phyloP scores from a whole-genome alignment of 2,797 vertebrate species.

The Ptychobarbus kaznakovi region DNA sequence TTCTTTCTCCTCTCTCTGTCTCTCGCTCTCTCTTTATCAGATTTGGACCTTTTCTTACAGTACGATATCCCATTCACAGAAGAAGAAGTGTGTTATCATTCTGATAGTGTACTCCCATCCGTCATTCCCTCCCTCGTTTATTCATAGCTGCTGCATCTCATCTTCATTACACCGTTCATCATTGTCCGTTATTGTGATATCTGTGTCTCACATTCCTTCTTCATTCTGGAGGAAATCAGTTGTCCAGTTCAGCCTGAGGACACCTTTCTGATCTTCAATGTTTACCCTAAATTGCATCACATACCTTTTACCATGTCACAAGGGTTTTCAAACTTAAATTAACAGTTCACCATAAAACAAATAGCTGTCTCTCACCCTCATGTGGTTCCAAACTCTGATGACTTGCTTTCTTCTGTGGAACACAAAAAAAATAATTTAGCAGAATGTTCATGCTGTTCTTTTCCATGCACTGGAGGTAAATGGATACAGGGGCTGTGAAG shows the following conservation, averaged over 20 bases:
- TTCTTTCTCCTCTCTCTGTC: slow-evolving; percentile 48
- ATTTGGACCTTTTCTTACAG: slow-evolving; percentile 38
- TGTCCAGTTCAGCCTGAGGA: background rate
- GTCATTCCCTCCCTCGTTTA: slow-evolving; percentile 43
- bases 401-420: background rate
- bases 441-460: background rate
- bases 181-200: background rate
- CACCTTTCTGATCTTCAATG: background rate
- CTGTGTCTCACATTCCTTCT: background rate
- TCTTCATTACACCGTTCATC: slow-evolving; percentile 14
- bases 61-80: slow-evolving; percentile 35
- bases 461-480: background rate
- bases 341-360: background rate
- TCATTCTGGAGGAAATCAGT: background rate
- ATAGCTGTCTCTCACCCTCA: background rate
- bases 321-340: background rate
- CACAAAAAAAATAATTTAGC: background rate
- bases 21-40: slow-evolving; percentile 47
- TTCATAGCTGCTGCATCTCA: background rate
- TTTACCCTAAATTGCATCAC: background rate
- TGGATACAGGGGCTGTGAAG: background rate
- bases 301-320: background rate
- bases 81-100: slow-evolving; percentile 57
- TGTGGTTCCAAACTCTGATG: background rate
- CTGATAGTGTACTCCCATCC: slow-evolving; percentile 65